Conservation (phyloP, 2,888 invertebrate species). For the Ennomos erosarius region DNA sequence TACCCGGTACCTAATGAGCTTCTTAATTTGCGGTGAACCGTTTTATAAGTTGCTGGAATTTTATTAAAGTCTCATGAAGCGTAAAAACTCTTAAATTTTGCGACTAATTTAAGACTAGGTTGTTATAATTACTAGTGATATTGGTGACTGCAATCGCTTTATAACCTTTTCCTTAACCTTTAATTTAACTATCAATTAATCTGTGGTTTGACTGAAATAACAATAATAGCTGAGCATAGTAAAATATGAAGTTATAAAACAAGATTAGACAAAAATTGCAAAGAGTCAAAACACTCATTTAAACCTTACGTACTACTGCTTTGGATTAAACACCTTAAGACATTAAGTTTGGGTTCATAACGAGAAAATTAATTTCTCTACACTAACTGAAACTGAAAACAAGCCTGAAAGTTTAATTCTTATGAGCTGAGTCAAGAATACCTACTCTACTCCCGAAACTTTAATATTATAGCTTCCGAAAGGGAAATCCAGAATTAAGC, state of each 20-base stretch:
- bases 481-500: slow-evolving; percentile 11
- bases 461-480: slow-evolving; percentile 12
- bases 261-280: too few relatives aligned
- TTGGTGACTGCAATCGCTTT: too few relatives aligned
- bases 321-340: neutral
- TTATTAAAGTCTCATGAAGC: neutral
- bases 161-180: too few relatives aligned
- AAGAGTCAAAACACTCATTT: too few relatives aligned
- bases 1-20: slow-evolving; percentile 1
- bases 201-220: too few relatives aligned
- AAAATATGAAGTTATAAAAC: neutral
- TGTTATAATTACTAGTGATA: too few relatives aligned
- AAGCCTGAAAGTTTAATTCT: slow-evolving; percentile 18
- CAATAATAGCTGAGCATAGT: too few relatives aligned
- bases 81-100: too few relatives aligned
- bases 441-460: slow-evolving; percentile 8
- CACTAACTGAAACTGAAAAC: slow-evolving; percentile 16
- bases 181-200: too few relatives aligned
- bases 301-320: too few relatives aligned
- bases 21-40: neutral
- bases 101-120: too few relatives aligned
- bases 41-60: neutral
- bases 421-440: slow-evolving; percentile 10
- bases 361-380: slow-evolving; percentile 18
- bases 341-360: slow-evolving; percentile 2